Evolutionary conservation across 2,888 invertebrate species (phyloP).

Genomic region (Drosophila histrio): DNA sequence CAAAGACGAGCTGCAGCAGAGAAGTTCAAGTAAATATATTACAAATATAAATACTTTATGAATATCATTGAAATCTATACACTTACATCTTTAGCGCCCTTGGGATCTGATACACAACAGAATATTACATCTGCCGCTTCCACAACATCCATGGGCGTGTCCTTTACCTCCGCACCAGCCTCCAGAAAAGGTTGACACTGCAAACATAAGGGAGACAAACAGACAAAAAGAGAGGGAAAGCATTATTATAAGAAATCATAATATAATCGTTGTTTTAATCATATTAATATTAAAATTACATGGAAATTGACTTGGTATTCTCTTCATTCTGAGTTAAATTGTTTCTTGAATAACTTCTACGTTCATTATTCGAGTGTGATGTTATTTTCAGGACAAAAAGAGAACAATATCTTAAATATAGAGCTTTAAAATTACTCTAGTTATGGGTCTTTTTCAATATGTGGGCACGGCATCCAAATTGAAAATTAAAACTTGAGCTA

Average conservation of each 20-base stretch:
- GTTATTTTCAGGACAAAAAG: no score
- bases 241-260: neutral
- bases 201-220: neutral
- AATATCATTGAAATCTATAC: neutral
- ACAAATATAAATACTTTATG: neutral
- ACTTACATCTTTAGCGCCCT: constrained; percentile 95
- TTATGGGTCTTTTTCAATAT: no score
- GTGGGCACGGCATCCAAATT: no score
- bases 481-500: no score
- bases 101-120: constrained; percentile 96
- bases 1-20: constrained; percentile 93
- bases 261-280: no score
- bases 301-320: no score
- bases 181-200: constrained; percentile 92
- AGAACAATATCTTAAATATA: no score
- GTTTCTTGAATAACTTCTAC: no score
- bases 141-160: constrained; percentile 96
- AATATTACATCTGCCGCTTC: constrained; percentile 96
- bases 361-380: no score
- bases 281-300: no score
- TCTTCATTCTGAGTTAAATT: no score
- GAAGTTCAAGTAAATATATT: neutral
- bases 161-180: constrained; percentile 93
- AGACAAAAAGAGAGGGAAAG: neutral
- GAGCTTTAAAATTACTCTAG: no score